A percentile compares a stretch with the other conserved stretches of the same genome.
Conservation (phyloP, 2,797 vertebrate genomes). For the Diplodus sargus region DNA sequence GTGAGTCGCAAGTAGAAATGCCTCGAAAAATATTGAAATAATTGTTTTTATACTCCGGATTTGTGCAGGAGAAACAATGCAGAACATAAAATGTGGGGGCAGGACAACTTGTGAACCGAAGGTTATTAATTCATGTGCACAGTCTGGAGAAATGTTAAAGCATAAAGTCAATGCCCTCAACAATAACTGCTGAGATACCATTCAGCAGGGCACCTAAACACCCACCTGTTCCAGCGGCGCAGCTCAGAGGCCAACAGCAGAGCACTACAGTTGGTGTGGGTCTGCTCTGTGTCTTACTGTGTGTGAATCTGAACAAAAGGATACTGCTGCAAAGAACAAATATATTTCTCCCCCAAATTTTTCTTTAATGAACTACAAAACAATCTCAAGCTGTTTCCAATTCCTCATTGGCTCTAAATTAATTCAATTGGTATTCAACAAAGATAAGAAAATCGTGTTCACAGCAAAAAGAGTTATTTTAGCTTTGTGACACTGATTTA, state of each 20-base stretch:
- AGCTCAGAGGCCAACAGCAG: conserved; percentile 21
- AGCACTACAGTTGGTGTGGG: background rate
- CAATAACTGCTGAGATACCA: conserved; percentile 10
- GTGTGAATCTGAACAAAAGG: background rate
- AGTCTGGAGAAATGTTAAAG: conserved; percentile 16
- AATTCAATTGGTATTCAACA: conserved; percentile 15
- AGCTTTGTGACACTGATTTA: conserved; percentile 35
- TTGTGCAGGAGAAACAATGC: background rate
- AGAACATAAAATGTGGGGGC: background rate
- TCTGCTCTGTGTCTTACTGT: background rate
- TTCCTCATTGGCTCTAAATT: conserved; percentile 41
- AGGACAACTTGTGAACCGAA: conserved; percentile 16
- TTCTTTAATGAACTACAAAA: conserved; percentile 32
- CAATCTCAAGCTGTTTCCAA: conserved; percentile 20
- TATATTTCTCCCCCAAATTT: conserved; percentile 20
- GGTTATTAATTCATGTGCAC: conserved; percentile 30
- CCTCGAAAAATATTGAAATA: background rate
- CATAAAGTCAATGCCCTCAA: conserved; percentile 5
- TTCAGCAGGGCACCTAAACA: conserved; percentile 21
- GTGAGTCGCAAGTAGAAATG: background rate
- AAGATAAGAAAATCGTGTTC: conserved; percentile 45
- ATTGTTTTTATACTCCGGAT: background rate
- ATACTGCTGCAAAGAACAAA: conserved; percentile 20
- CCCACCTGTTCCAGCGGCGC: conserved; percentile 32
- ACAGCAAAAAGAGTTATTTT: conserved; percentile 32